A percentile compares a stretch with the other conserved stretches of the same genome.
These are phyloP conservation scores for Lissocephala sabroskyi DNA, from an alignment of 2,888 invertebrate species.

Conservation along the genomic window DNA sequence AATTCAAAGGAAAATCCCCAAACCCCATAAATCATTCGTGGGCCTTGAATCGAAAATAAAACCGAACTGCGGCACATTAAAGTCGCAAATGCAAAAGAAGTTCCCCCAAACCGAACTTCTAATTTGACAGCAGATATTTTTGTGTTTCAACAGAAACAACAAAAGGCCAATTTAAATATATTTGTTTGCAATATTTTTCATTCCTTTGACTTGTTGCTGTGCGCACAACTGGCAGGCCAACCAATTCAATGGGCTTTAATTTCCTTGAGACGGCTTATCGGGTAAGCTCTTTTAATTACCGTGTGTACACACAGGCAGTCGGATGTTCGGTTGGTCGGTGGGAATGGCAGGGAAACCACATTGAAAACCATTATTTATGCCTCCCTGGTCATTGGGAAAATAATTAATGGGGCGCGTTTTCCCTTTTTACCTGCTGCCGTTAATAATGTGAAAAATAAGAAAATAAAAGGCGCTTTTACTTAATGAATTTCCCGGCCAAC, in stretches of 20 bases:
- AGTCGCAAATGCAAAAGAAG: too few species aligned
- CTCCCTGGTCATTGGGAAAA: slow-evolving; percentile 17
- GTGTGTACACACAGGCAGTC: too few species aligned
- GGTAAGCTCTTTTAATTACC: too few species aligned
- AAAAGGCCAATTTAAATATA: too few species aligned
- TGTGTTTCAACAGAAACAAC: too few species aligned
- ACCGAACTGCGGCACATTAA: slow-evolving; percentile 42
- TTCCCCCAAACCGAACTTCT: too few species aligned
- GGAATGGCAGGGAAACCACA: neutral
- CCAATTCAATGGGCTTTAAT: too few species aligned
- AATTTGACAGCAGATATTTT: too few species aligned
- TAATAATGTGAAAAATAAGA: slow-evolving; percentile 50
- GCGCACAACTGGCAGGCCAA: too few species aligned
- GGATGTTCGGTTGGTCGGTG: too few species aligned
- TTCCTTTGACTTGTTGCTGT: neutral
- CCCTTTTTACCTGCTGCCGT: neutral
- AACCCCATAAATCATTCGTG: slow-evolving; percentile 42
- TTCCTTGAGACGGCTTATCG: too few species aligned
- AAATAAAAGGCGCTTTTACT: slow-evolving; percentile 50
- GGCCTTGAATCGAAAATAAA: slow-evolving; percentile 29
- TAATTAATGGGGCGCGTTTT: slow-evolving; percentile 42
- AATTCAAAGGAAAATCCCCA: slow-evolving; percentile 31
- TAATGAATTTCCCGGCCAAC: slow-evolving; percentile 45
- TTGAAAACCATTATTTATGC: neutral
- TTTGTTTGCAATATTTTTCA: too few species aligned